Base-by-base conservation (phyloP, 1,140 invertebrate genomes). In the Pectinophora gossypiella region DNA sequence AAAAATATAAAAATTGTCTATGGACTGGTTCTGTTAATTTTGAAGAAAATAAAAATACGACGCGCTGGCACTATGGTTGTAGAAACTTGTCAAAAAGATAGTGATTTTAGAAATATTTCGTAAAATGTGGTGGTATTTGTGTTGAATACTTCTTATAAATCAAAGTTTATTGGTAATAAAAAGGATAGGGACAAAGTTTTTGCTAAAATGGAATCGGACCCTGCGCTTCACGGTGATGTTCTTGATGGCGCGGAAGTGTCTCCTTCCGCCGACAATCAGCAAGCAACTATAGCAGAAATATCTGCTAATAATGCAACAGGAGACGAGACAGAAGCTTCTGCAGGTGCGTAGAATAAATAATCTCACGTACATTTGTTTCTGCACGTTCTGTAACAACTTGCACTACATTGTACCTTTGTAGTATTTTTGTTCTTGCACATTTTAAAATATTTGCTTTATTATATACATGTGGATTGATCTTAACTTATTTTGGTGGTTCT, bases 221-320 rank as follows among this genome's bases (percentile, higher is more conserved):
- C 76, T 42, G 77, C 69, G 54, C 57, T 85, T 49, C 81, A 79
- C 38, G 70, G 68, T 55, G 83, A 85, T 70, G 68, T 76, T 61
- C 64, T 77, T 56, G 84, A 85, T 86, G 82, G 87, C 79, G 85
- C 76, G 73, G 79, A 84, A 85, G 78, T 82, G 64, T 85, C 73
- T 40, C 79, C 80, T 61, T 65, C 80, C 60, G 72, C 68, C 53
- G 84, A 83, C 70, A 78, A 74, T 56, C 77, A 77, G 61, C 45
- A 69, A 47, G 81, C 83, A 68, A 72, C 69, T 53, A 52, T 71
- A 54, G 71, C 64, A 38, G 82, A 88, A 58, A 62, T 76, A 53
- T 72, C 70, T 66, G 82, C 81, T 56, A 77, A 76, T 64, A 83
- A 85, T 62, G 60, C 76, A 60, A 59, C 66, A 40, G 58, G 63